phyloP scores from a whole-genome alignment of 2,113 vertebrate species.

The Dendropsophus ebraccatus region DNA sequence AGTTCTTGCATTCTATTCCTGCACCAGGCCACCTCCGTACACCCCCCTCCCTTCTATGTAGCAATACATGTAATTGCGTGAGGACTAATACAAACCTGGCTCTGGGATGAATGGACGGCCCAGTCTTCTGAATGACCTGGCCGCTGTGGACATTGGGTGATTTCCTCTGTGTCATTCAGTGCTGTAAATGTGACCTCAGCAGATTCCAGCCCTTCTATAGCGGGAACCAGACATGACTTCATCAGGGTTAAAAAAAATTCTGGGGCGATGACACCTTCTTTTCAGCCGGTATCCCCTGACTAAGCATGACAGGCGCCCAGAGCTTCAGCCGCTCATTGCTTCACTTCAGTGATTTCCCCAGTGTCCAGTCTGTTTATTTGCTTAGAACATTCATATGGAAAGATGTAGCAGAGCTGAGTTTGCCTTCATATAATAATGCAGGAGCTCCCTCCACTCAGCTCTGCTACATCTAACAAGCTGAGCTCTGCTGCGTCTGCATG shows the following conservation, averaged over 20 bases:
- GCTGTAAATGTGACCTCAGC: slow-evolving; percentile 26
- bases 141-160: neutral
- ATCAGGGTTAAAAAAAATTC: neutral
- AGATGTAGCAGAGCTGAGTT: neutral
- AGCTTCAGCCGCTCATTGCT: neutral
- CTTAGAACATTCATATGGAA: no score
- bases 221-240: slow-evolving; percentile 16
- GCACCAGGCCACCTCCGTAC: no score
- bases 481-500: no score
- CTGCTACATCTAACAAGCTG: no score
- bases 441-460: no score
- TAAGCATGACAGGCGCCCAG: neutral
- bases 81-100: no score
- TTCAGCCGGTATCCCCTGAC: neutral
- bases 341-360: neutral
- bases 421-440: neutral
- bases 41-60: neutral
- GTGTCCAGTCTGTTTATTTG: neutral
- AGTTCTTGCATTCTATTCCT: neutral
- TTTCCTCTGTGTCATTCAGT: neutral
- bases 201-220: neutral
- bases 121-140: no score
- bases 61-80: no score
- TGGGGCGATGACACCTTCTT: neutral
- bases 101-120: no score